These are phyloP conservation scores for Centropristis striata DNA, from an alignment of 2,113 vertebrate genomes.

Conservation along the genomic window DNA sequence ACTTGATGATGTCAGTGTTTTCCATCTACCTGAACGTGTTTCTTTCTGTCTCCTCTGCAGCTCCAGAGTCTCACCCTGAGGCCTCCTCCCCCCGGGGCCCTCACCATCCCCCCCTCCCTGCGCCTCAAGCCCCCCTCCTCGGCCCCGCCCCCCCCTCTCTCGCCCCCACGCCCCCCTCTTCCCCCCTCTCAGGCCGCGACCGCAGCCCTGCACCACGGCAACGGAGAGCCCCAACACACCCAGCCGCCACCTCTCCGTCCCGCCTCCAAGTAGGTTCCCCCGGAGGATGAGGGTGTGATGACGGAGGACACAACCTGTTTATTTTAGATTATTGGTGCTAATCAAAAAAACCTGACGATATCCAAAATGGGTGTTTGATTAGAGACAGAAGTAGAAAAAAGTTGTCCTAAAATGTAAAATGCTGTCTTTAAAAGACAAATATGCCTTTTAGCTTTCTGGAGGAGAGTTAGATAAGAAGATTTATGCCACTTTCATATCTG, in stretches of 20 bases:
- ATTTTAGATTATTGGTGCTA: neutral
- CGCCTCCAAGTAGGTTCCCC: conserved; percentile 82
- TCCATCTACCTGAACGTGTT: conserved; percentile 6
- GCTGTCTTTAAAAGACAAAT: no score
- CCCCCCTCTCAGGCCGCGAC: conserved; percentile 79
- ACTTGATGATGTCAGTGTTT: no score
- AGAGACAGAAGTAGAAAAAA: neutral
- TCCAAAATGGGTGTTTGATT: no score
- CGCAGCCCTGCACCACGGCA: conserved; percentile 62
- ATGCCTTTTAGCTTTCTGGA: no score
- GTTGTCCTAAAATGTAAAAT: no score
- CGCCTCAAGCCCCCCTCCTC: conserved; percentile 73
- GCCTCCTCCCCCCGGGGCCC: conserved; percentile 76
- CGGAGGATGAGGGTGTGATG: neutral
- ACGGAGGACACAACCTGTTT: neutral
- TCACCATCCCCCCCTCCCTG: conserved; percentile 82
- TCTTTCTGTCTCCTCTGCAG: conserved; percentile 51
- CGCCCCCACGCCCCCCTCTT: conserved; percentile 75
- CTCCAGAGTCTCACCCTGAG: conserved; percentile 83
- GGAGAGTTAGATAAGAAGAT: no score
- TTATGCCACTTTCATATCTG: no score
- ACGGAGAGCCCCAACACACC: conserved; percentile 64
- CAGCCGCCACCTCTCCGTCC: conserved; percentile 79
- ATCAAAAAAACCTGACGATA: no score
- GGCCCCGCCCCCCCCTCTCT: conserved; percentile 65